Base-by-base conservation (phyloP, 2,113 vertebrate genomes). In the Heterochromis multidens region DNA sequence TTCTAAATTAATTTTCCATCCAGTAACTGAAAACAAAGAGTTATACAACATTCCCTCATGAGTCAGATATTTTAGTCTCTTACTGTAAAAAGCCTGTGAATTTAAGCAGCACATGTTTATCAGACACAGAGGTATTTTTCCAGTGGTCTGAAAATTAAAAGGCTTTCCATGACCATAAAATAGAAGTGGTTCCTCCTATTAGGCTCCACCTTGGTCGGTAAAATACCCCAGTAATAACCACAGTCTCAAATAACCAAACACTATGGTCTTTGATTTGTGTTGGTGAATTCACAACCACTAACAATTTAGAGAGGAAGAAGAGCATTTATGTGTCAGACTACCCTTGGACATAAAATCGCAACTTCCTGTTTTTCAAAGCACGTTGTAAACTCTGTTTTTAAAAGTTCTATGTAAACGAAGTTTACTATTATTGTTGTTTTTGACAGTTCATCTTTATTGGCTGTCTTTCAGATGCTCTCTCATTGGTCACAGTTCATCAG, bases 401-500 rank as follows among this genome's bases (percentile, higher is more conserved):
- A 52, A 1, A 3, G 43, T 31, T 25, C 43, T 72, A 1, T 52
- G 21, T 29, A 27, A 49, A 31, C 52, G 21, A 72, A 21, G 67
- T 72, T 19, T 17, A 33, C 33, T 60, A 9, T 31, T 29, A 17
- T 17, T 31, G 8, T 31, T 49, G 67, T 31, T 74, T 31, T 52
- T 31, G 43, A 74, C 43, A 5, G 43, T 74, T 74, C 65, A 31
- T 27, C n/a, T 59, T 31, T 61, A 16, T 9, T 4, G 17, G 0
- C 11, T 70, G 31, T 60, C 16, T 76, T 72, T 27, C 84, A 94
- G 94, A 88, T 21, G 25, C 52, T 4, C 8, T 6, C 23, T 80
- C 81, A 3, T 14, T 79, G 72, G 57, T 91, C 29, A 23, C 23
- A 3, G 84, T 95, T 40, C 33, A 78, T 25, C 92, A 95, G 90